These are phyloP conservation scores for Peromyscus californicus DNA, from an alignment of 2,113 vertebrate genomes.

Conservation along the genomic window DNA sequence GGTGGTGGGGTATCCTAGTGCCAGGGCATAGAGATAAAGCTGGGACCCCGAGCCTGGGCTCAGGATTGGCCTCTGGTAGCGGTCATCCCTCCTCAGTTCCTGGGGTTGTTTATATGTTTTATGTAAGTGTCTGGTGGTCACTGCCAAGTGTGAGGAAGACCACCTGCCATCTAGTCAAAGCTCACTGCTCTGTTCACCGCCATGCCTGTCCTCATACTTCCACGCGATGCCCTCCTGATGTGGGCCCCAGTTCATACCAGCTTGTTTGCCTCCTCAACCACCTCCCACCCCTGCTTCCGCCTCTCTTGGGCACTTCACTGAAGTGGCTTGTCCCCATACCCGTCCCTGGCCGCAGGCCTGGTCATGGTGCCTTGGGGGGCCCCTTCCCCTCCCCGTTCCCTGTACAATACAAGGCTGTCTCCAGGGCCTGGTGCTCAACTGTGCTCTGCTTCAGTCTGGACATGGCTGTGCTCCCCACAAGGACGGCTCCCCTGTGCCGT, in stretches of 20 bases:
- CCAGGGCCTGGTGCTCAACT: background rate
- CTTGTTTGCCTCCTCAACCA: background rate
- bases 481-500: background rate
- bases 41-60: background rate
- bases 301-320: background rate
- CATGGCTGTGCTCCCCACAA: background rate
- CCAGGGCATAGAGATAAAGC: background rate
- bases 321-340: background rate
- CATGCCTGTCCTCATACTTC: background rate
- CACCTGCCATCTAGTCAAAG: accelerated
- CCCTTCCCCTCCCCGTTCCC: background rate
- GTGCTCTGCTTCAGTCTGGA: background rate
- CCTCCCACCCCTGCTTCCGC: background rate
- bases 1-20: accelerated
- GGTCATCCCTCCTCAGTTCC: accelerated
- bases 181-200: too few relatives aligned
- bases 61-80: too few relatives aligned
- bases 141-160: accelerated
- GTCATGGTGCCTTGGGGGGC: accelerated
- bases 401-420: background rate
- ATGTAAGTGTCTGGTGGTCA: background rate
- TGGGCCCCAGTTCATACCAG: too few relatives aligned
- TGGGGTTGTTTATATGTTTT: background rate
- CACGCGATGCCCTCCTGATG: background rate
- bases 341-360: background rate